Percentiles rank a stretch among this genome's conserved stretches.
phyloP scores from a whole-genome alignment of 1,140 invertebrate species.

The Scaptomyza hsui region DNA sequence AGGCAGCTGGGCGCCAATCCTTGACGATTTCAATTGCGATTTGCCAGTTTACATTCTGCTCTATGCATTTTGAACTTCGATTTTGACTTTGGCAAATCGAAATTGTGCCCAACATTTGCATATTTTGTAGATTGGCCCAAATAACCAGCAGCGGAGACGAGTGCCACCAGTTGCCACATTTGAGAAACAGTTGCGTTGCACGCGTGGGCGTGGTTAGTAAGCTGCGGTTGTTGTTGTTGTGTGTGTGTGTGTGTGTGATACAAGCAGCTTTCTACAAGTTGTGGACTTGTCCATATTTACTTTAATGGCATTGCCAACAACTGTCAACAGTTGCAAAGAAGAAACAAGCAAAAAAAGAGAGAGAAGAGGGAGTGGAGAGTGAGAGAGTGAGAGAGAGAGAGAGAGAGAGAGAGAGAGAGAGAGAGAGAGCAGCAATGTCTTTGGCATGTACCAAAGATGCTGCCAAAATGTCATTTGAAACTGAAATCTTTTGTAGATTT shows the following conservation, averaged over 20 bases:
- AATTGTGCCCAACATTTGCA: conserved; percentile 36
- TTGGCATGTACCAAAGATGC: no score
- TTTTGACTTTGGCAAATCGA: conserved; percentile 25
- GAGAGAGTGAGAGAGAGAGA: no score
- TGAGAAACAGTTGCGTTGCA: conserved; percentile 22
- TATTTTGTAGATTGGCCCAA: conserved; percentile 31
- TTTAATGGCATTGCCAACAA: conserved; percentile 25
- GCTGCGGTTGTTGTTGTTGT: neutral
- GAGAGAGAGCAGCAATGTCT: no score
- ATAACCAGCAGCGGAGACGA: conserved; percentile 22
- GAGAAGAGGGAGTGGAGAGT: no score
- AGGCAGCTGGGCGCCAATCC: conserved; percentile 31
- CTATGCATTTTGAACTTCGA: conserved; percentile 8
- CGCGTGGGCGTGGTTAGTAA: no score
- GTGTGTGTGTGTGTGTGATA: neutral
- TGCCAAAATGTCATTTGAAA: no score
- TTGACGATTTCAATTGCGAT: conserved; percentile 1
- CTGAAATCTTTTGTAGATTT: no score
- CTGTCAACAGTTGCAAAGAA: neutral
- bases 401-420: no score
- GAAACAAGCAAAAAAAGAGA: no score
- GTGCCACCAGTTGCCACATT: conserved; percentile 52
- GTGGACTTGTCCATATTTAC: conserved; percentile 31
- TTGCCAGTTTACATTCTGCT: conserved; percentile 23
- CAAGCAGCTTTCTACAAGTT: conserved; percentile 28